These are phyloP conservation scores for Venustaconcha ellipsiformis DNA, from an alignment of 1,140 invertebrate genomes.

Conservation along the genomic window DNA sequence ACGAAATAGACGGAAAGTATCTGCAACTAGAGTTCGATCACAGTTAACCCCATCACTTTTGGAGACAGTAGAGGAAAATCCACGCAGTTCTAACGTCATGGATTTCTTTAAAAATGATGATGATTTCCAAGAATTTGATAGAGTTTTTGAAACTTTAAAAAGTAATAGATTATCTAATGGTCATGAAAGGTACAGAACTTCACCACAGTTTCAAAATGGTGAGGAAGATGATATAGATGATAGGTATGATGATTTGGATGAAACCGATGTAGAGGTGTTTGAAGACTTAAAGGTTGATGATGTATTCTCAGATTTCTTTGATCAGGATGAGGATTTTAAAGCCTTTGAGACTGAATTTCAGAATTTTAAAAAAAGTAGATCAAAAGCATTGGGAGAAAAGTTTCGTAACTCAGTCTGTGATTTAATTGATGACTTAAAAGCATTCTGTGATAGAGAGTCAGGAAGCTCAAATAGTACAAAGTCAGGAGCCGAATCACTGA, in stretches of 20 bases:
- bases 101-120: constrained; percentile 63
- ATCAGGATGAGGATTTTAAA: constrained; percentile 62
- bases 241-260: constrained; percentile 28
- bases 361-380: constrained; percentile 53
- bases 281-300: constrained; percentile 45
- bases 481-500: background rate
- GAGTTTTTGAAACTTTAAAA: constrained; percentile 62
- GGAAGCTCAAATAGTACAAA: constrained; percentile 22
- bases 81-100: constrained; percentile 44
- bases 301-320: constrained; percentile 60
- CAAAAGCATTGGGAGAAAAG: constrained; percentile 42
- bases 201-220: constrained; percentile 33
- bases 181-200: constrained; percentile 37
- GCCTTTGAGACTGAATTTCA: constrained; percentile 62
- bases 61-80: background rate
- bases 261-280: constrained; percentile 25
- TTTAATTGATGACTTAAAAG: constrained; percentile 58
- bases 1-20: constrained; percentile 28
- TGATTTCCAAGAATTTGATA: constrained; percentile 63
- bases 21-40: constrained; percentile 15
- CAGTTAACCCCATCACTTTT: constrained; percentile 7
- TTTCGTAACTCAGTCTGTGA: constrained; percentile 57
- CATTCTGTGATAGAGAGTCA: constrained; percentile 56
- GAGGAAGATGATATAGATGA: constrained; percentile 32
- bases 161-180: constrained; percentile 50